phyloP scores from a whole-genome alignment of 1,140 invertebrate species.

The Andricus grossulariae region DNA sequence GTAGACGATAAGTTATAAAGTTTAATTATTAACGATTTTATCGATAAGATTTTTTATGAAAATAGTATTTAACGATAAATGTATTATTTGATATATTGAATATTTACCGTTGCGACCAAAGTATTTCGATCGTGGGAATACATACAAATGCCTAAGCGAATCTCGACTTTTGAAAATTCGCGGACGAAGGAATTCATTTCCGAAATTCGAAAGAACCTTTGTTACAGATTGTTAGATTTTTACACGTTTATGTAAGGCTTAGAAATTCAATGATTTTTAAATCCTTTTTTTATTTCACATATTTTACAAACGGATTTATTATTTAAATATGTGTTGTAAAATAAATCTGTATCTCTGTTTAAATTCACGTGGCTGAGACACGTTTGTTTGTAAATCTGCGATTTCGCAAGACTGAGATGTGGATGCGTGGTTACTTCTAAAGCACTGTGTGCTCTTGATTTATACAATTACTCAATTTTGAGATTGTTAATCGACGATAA shows the following conservation, averaged over 20 bases:
- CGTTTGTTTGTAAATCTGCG: conserved; percentile 31
- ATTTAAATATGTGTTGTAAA: conserved; percentile 37
- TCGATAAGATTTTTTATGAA: conserved; percentile 64
- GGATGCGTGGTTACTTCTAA: conserved; percentile 16
- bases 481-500: conserved; percentile 27
- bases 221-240: conserved; percentile 17
- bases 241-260: not conserved
- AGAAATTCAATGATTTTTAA: not conserved
- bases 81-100: conserved; percentile 58
- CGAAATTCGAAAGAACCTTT: not conserved
- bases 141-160: not conserved
- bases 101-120: conserved; percentile 70
- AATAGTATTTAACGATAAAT: conserved; percentile 61
- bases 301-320: conserved; percentile 24
- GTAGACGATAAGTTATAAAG: conserved; percentile 47
- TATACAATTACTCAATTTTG: conserved; percentile 17
- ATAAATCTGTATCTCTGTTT: conserved; percentile 23
- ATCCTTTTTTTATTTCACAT: not conserved
- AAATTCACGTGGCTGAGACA: no score
- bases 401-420: conserved; percentile 58
- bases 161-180: not conserved
- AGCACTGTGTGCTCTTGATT: conserved; percentile 16
- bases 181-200: not conserved
- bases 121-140: conserved; percentile 51
- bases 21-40: conserved; percentile 61